A percentile compares a stretch with the other conserved stretches of the same genome.
These are phyloP conservation scores for Epinephelus lanceolatus DNA, from an alignment of 2,113 vertebrate species.

Conservation along the genomic window DNA sequence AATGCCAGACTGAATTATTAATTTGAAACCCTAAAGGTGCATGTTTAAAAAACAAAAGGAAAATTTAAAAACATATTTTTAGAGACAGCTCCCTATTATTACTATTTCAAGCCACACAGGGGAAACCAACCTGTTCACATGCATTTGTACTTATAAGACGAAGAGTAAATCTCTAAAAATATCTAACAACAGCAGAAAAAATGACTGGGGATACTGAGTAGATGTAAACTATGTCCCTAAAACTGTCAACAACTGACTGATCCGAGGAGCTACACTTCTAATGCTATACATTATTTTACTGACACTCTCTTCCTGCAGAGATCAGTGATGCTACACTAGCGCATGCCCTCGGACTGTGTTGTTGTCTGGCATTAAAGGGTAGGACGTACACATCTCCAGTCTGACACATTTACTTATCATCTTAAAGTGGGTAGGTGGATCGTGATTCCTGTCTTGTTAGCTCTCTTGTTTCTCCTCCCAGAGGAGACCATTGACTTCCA, in stretches of 20 bases:
- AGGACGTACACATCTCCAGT: slow-evolving; percentile 17
- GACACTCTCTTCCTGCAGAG: background rate
- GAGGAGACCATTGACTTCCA: slow-evolving; percentile 64
- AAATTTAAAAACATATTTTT: background rate
- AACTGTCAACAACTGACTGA: background rate
- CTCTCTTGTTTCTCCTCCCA: slow-evolving; percentile 60
- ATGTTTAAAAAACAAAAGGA: background rate
- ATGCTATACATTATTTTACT: background rate
- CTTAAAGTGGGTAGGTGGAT: slow-evolving; percentile 41
- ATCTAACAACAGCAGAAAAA: background rate
- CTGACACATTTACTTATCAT: slow-evolving; percentile 48
- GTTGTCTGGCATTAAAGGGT: slow-evolving; percentile 26
- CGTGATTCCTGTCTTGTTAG: slow-evolving; percentile 38
- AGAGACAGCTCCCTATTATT: background rate
- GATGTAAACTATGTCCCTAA: background rate
- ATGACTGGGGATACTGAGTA: background rate
- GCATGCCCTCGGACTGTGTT: slow-evolving; percentile 3
- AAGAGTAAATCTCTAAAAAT: background rate
- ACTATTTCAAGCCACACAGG: background rate
- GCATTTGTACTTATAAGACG: background rate
- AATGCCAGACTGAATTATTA: background rate
- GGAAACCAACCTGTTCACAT: background rate
- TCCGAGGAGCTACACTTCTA: background rate
- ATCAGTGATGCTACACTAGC: background rate
- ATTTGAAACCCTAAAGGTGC: background rate